Evolutionary conservation across 2,113 vertebrate species (phyloP), one percentile per base, ranked within the genome.

Genomic region (Ptychochromis oligacanthus): DNA sequence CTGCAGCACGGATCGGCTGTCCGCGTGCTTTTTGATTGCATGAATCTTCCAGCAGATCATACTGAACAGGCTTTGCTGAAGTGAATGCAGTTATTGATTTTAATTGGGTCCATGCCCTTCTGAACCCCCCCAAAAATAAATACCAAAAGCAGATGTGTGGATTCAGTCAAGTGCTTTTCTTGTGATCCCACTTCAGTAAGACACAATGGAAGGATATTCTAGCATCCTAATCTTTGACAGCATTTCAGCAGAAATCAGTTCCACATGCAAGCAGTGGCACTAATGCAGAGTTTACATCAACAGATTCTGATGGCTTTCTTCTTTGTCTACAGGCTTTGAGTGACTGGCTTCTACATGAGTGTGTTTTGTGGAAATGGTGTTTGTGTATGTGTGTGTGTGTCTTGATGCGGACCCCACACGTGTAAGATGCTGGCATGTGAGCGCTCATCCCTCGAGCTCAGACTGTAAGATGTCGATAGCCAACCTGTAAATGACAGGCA

Each of bases 401-500:
- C 31, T 75, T 2, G 24, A 22, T 74, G 81, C 40, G 61, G 65
- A 82, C 20, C 40, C n/a, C 77, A 59, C 56, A 81, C 74, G 75
- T 75, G 77, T 75, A 79, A 57, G 70, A 83, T 46, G 80, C 59
- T 76, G 77, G 43, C 82, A 77, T 57, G 86, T 88, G 83, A 65
- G 57, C 75, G 57, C 77, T 15, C 2, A 62, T 92, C 92, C 93
- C 80, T 12, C 36, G 91, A 93, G 93, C 77, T 88, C 64, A 52
- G 83, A 93, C 81, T 85, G 89, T 92, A 94, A 90, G 89, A 94
- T 83, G 87, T 96, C 94, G 81, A 96, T 94, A 93, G 84, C 81
- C 85, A 91, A 94, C 93, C 94, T 95, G 95, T 94, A 96, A 96
- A 96, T 95, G 95, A 95, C 95, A 95, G 94, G 92, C 95, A 92